Percentiles rank a stretch among this genome's conserved stretches.
phyloP scores from a whole-genome alignment of 1,140 invertebrate species.

The Stratiolaelaps scimitus region DNA sequence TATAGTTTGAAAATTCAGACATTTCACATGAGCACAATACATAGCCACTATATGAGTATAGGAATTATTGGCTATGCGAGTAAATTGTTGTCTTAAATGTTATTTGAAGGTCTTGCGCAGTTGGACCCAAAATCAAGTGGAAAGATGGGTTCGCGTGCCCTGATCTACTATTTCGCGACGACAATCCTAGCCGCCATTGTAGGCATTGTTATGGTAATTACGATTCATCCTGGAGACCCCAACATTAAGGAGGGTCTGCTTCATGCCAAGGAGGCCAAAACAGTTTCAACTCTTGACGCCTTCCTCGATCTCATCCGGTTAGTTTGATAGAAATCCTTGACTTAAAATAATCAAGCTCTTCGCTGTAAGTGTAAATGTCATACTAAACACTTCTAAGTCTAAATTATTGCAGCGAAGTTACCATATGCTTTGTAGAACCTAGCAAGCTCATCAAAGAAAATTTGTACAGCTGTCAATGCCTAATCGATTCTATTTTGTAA shows the following conservation, averaged over 20 bases:
- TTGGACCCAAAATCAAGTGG: constrained; percentile 42
- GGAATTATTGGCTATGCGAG: no score
- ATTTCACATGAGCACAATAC: no score
- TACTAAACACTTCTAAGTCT: neutral
- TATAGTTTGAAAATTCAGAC: no score
- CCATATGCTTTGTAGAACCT: neutral
- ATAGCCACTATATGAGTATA: no score
- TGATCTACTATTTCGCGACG: constrained; percentile 50
- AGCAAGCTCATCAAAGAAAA: constrained; percentile 8
- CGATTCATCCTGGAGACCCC: constrained; percentile 45
- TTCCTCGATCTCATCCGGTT: constrained; percentile 51
- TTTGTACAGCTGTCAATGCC: neutral
- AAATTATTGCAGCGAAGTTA: constrained; percentile 23
- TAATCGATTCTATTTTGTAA: neutral
- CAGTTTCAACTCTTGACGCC: constrained; percentile 47
- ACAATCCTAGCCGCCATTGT: constrained; percentile 47
- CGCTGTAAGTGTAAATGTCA: constrained; percentile 21
- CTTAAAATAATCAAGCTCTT: no score
- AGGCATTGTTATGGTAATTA: constrained; percentile 44
- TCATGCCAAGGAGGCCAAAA: constrained; percentile 36
- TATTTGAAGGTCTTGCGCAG: constrained; percentile 39
- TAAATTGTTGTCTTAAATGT: no score
- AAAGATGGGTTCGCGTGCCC: constrained; percentile 45
- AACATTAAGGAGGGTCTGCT: constrained; percentile 37
- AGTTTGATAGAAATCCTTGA: neutral